A percentile compares a stretch with the other conserved stretches of the same genome.
Evolutionary conservation across 2,113 vertebrate genomes (phyloP).

Genomic region (Pithys albifrons): DNA sequence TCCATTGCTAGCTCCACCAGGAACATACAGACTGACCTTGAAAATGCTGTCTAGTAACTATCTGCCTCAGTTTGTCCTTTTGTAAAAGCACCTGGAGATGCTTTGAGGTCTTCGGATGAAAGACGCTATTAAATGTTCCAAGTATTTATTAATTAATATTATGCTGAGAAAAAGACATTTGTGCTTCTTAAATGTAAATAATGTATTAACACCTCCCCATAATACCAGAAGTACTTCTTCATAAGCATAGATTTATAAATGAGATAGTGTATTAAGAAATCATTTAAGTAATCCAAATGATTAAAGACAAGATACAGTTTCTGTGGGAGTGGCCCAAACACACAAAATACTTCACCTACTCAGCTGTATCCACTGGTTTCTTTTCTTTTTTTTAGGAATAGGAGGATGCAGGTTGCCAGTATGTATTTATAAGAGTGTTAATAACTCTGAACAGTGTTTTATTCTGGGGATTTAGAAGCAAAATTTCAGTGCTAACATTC

Average conservation of each 20-base stretch:
- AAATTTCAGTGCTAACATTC: conserved; percentile 30
- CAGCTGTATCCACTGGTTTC: not conserved
- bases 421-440: conserved; percentile 31
- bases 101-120: conserved; percentile 30
- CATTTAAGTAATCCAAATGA: not conserved
- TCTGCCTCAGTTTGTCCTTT: not conserved
- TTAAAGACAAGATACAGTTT: not conserved
- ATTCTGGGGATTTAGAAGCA: conserved; percentile 52
- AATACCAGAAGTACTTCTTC: not conserved
- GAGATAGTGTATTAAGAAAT: not conserved
- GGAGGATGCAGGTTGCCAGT: not conserved
- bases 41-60: not conserved
- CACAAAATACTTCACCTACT: not conserved
- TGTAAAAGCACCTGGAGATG: not conserved
- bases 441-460: conserved; percentile 37
- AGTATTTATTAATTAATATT: conserved; percentile 24
- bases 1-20: not conserved
- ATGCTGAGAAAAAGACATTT: not conserved
- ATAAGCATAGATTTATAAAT: conserved; percentile 6
- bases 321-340: not conserved
- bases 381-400: not conserved
- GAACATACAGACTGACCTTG: not conserved
- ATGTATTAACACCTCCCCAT: not conserved
- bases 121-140: not conserved
- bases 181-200: conserved; percentile 38